These are phyloP conservation scores for Embidobia sp. DNA, from an alignment of 2,888 invertebrate species.

Conservation along the genomic window DNA sequence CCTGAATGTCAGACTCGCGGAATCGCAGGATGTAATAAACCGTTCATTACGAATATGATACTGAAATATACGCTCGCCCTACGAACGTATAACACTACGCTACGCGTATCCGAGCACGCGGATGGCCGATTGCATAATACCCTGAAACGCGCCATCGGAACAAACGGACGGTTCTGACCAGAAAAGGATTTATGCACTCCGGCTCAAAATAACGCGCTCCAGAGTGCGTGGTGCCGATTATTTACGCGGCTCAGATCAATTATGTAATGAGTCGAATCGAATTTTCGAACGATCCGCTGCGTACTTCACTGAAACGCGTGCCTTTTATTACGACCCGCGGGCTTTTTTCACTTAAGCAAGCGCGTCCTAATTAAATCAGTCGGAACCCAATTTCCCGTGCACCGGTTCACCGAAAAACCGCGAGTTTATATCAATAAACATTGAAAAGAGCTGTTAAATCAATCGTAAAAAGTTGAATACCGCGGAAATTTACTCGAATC, in stretches of 20 bases:
- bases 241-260: slow-evolving; percentile 17
- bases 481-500: no score
- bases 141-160: slow-evolving; percentile 23
- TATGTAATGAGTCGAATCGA: slow-evolving; percentile 16
- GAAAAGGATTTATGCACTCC: slow-evolving; percentile 32
- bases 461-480: no score
- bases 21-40: slow-evolving; percentile 34
- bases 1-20: slow-evolving; percentile 14
- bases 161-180: slow-evolving; percentile 17
- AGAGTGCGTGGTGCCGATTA: slow-evolving; percentile 21
- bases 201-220: slow-evolving; percentile 18
- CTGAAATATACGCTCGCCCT: slow-evolving; percentile 23
- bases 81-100: slow-evolving; percentile 12
- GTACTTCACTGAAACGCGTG: no score
- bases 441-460: no score
- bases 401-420: no score
- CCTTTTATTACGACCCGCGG: no score
- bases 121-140: slow-evolving; percentile 39
- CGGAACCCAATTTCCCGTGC: no score
- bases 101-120: not conserved
- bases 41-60: slow-evolving; percentile 47
- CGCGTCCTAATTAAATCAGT: no score
- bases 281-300: not conserved
- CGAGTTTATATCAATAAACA: no score
- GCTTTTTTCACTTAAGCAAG: no score